phyloP scores from a whole-genome alignment of 2,888 invertebrate species.

The Xestia c-nigrum region DNA sequence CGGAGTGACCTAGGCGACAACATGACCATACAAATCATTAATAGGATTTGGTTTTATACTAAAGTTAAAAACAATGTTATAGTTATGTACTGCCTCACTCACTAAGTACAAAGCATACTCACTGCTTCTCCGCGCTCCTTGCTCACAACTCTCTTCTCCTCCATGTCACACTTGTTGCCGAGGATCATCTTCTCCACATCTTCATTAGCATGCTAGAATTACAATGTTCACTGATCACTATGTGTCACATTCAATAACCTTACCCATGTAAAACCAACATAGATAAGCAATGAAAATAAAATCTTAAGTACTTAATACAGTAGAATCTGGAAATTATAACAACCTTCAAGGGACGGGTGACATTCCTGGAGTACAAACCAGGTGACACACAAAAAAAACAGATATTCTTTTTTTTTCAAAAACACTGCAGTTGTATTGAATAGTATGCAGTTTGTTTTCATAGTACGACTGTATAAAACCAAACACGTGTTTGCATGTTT shows the following conservation, averaged over 20 bases:
- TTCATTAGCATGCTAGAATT: conserved; percentile 97
- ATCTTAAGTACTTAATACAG: background rate
- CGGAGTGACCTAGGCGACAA: background rate
- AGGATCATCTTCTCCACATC: conserved; percentile 99
- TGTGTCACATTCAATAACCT: background rate
- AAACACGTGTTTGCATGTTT: too few relatives aligned
- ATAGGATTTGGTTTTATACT: background rate
- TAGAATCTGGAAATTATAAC: conserved; percentile 3
- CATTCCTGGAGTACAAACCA: conserved; percentile 5
- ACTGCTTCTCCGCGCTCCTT: conserved; percentile 98
- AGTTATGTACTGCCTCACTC: background rate
- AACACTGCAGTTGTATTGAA: too few relatives aligned
- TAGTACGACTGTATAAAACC: too few relatives aligned
- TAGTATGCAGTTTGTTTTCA: too few relatives aligned
- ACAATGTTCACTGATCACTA: conserved; percentile 16
- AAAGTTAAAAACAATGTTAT: background rate
- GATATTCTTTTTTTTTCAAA: too few relatives aligned
- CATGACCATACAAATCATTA: background rate
- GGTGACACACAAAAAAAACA: background rate
- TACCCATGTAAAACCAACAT: background rate
- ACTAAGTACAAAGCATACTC: conserved; percentile 82
- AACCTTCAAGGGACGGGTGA: conserved; percentile 10
- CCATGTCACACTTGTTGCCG: conserved; percentile 99
- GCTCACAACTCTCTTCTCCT: conserved; percentile 97
- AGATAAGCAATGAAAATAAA: background rate